Conservation (phyloP, 53 echinoderm and acorn worm genomes). For the Temnopleurus reevesii region DNA sequence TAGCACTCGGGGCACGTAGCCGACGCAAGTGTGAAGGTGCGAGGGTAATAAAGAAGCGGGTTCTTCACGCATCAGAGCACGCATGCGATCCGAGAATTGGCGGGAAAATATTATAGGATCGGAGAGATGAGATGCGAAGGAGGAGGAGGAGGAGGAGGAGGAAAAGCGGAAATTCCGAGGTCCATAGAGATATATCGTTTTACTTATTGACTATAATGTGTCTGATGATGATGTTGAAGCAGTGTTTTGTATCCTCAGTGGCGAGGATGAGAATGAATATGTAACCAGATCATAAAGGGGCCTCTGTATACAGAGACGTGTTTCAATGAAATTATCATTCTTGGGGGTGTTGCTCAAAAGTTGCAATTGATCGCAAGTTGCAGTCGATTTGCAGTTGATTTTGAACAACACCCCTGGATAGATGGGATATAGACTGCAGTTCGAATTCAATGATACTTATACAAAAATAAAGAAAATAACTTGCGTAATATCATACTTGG, state of each 20-base stretch:
- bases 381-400: too few species aligned
- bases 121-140: background rate
- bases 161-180: background rate
- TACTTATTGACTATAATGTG: conserved; percentile 42
- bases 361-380: too few species aligned
- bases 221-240: conserved; percentile 13
- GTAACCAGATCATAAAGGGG: background rate
- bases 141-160: background rate
- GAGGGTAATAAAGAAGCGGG: conserved; percentile 25
- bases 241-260: background rate
- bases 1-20: conserved; percentile 50
- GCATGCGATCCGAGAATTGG: background rate
- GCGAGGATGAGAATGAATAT: background rate
- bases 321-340: too few species aligned
- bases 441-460: too few species aligned
- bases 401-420: too few species aligned
- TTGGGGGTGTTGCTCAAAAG: too few species aligned
- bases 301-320: background rate
- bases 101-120: background rate
- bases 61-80: background rate
- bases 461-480: too few species aligned
- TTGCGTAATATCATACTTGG: too few species aligned
- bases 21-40: conserved; percentile 9
- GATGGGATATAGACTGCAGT: too few species aligned
- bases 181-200: conserved; percentile 25